Conservation (phyloP, 1,140 invertebrate genomes). For the Zaprionus capensis region DNA sequence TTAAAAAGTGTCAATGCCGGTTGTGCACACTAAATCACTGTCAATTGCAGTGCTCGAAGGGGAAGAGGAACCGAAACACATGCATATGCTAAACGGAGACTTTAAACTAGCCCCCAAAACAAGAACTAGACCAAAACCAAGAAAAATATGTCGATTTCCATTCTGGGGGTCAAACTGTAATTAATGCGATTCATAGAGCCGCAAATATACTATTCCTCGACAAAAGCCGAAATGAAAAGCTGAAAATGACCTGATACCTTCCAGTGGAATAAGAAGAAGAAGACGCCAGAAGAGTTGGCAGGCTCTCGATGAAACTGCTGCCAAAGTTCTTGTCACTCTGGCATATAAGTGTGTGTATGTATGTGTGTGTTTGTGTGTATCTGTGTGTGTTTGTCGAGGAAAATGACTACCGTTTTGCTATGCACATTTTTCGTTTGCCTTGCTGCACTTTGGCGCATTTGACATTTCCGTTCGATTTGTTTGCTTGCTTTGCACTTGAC, state of each 20-base stretch:
- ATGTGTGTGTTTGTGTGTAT: not conserved
- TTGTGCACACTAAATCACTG: constrained; percentile 59
- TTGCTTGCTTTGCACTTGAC: constrained; percentile 60
- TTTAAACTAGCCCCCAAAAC: not conserved
- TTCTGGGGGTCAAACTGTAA: constrained; percentile 45
- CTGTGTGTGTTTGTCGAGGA: constrained; percentile 16
- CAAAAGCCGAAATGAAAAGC: constrained; percentile 42
- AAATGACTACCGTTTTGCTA: constrained; percentile 52
- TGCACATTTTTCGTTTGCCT: constrained; percentile 66
- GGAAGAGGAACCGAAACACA: not conserved
- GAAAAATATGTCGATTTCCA: constrained; percentile 7
- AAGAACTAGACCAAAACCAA: not conserved
- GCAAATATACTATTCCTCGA: constrained; percentile 31
- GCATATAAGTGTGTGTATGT: not conserved
- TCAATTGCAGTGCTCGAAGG: constrained; percentile 42
- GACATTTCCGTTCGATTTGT: constrained; percentile 84
- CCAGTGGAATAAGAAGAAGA: not conserved
- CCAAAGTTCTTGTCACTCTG: constrained; percentile 2
- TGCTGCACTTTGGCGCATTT: constrained; percentile 79
- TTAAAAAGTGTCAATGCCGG: constrained; percentile 10
- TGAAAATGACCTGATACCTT: constrained; percentile 48
- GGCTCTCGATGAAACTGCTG: constrained; percentile 14
- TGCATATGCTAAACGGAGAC: constrained; percentile 11
- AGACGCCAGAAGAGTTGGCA: constrained; percentile 16
- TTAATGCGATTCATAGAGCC: constrained; percentile 59